These are phyloP conservation scores for Alviniconcha strummeri DNA, from an alignment of 2,888 invertebrate species.

Conservation along the genomic window DNA sequence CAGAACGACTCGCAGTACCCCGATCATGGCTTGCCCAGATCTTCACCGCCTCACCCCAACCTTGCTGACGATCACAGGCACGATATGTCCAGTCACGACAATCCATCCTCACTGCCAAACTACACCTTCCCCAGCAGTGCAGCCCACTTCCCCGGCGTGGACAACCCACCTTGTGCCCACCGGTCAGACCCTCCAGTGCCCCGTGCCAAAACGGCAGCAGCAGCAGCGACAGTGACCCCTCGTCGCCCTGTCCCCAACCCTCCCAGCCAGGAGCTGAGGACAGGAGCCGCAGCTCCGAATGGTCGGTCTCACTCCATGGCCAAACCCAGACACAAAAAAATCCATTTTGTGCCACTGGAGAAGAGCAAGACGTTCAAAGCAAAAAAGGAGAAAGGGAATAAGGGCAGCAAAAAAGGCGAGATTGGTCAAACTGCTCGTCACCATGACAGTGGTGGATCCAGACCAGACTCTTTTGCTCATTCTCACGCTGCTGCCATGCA, in stretches of 20 bases:
- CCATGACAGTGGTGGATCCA: background rate
- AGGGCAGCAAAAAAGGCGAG: slow-evolving; percentile 22
- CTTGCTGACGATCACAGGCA: background rate
- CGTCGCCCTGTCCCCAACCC: slow-evolving; percentile 25
- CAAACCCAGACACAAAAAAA: slow-evolving; percentile 28
- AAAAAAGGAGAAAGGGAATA: slow-evolving; percentile 21
- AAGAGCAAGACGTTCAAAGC: slow-evolving; percentile 24
- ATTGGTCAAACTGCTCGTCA: background rate
- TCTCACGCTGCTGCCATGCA: background rate
- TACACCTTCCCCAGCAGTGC: slow-evolving; percentile 5
- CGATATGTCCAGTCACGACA: background rate
- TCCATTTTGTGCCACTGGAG: slow-evolving; percentile 24
- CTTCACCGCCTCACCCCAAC: background rate
- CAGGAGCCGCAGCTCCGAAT: background rate
- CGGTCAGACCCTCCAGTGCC: background rate
- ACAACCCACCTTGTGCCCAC: background rate
- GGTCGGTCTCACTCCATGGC: slow-evolving; percentile 12
- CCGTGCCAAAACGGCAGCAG: background rate
- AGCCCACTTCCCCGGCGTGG: background rate
- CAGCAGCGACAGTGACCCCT: background rate
- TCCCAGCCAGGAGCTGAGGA: slow-evolving; percentile 30
- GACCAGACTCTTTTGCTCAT: background rate
- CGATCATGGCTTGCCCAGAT: slow-evolving; percentile 33
- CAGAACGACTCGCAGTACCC: slow-evolving; percentile 58
- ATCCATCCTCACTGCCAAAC: slow-evolving; percentile 13